A percentile compares a stretch with the other conserved stretches of the same genome.
Conservation (phyloP, 1,140 invertebrate genomes). For the Lasioglossum baleicum region DNA sequence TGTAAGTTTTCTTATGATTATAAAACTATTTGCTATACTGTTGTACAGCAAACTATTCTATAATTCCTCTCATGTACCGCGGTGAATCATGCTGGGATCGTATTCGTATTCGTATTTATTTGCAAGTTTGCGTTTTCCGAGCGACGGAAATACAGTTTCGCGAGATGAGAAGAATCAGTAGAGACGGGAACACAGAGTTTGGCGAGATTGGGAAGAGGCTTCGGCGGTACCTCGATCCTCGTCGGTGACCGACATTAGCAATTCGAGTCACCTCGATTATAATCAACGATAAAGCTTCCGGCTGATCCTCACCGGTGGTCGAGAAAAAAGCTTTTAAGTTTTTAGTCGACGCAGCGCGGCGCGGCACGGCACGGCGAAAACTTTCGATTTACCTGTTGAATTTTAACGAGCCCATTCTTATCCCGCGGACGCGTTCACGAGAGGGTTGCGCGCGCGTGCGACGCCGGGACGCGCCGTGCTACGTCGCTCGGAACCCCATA, state of each 20-base stretch:
- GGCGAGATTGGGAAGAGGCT: no score
- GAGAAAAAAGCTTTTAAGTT: constrained; percentile 32
- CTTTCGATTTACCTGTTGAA: constrained; percentile 57
- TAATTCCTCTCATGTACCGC: no score
- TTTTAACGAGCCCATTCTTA: constrained; percentile 55
- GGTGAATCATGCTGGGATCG: no score
- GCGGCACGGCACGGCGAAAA: constrained; percentile 9
- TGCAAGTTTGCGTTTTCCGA: no score
- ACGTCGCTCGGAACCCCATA: constrained; percentile 19
- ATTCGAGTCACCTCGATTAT: constrained; percentile 45
- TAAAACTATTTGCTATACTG: no score
- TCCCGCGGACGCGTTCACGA: constrained; percentile 24
- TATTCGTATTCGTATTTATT: no score
- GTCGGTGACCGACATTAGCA: constrained; percentile 7
- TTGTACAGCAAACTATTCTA: no score
- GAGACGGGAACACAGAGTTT: no score
- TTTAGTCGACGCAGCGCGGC: constrained; percentile 20
- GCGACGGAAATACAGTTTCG: no score
- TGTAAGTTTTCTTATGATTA: no score
- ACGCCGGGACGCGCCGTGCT: neutral
- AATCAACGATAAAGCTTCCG: constrained; percentile 38
- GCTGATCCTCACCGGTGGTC: neutral
- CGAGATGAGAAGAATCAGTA: no score
- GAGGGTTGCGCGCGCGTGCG: neutral
- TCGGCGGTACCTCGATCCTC: neutral